Evolutionary conservation across 2,888 invertebrate species (phyloP), one percentile per base, ranked within the genome.

Genomic region (Loripinus fragilis): DNA sequence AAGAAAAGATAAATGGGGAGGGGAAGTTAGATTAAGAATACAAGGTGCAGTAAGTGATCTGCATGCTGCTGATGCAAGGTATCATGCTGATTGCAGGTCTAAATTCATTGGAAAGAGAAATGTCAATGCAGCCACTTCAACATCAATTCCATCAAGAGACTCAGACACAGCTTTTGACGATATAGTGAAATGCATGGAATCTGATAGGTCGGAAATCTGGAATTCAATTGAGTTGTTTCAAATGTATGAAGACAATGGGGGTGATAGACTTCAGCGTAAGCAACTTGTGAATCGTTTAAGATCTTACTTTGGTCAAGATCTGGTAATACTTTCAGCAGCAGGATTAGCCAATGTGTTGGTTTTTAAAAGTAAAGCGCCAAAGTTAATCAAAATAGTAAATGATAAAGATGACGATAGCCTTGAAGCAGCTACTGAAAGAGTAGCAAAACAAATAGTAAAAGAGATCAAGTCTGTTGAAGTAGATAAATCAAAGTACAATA

Each of bases 31-130:
- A 15, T 7, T 52, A 10, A 33, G 80, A 2, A 41, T 80, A 2
- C n/a, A 25, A n/a, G 76, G 76, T 25, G 78, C 80, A 41, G 64
- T 84, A 0, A 84, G 83, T 48, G 81, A 78, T 55, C 60, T 81
- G 0, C 83, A 81, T 81, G 83, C 83, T 42, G 78, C 76, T 17
- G 45, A 45, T 20, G 45, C 45, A 45, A 8, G 17, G 15, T 45
- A 45, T 20, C 45, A 45, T 45, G 45, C 8, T 45, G 45, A 45
- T 45, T 45, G 45, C n/a, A 8, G 17, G 20, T 15, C n/a, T n/a
- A n/a, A n/a, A n/a, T n/a, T n/a, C n/a, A n/a, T n/a, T n/a, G n/a
- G 80, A 83, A 42, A 15, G 15, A 42, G 15, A 42, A 42, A 42
- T 42, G 15, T 42, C 42, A 42, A 12, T 42, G 42, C 42, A 42